Base-by-base conservation (phyloP, 2,113 vertebrate genomes). In the Cariama cristata region DNA sequence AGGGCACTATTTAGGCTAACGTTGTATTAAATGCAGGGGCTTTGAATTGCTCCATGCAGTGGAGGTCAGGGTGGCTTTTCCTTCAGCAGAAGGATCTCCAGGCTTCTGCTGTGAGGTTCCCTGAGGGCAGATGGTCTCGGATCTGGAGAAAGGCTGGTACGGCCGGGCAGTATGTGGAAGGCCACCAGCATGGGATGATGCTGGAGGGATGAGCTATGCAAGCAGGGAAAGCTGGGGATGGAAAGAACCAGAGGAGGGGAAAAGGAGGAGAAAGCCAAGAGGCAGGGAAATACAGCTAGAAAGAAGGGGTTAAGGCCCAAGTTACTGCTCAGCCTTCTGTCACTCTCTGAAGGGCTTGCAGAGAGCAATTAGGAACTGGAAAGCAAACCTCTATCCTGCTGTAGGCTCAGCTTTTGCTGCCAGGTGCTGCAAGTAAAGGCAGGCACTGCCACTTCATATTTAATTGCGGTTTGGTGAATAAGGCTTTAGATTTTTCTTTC, bases 121-220 rank as follows among this genome's bases (percentile, higher is more conserved):
- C 8, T 2, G 4, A 71, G 52, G 23, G 5, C 22, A 8, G 0
- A 0, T 26, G 44, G 5, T 55, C 12, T 23, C 24, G 14, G 55
- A 14, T 16, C 42, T 67, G n/a, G 47, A 49, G 53, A 59, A n/a
- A 23, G 40, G 9, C 58, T 56, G 49, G n/a, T 60, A 8, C 21
- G 82, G 12, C 26, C 50, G 1, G 0, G 14, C 11, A 19, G 8
- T 18, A 16, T 17, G 5, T 24, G 40, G n/a, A 28, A 45, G 30
- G 27, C 12, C 4, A 4, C 32, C 38, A 59, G 44, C 5, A 1
- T 0, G 0, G 15, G 20, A 30, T 9, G 55, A 17, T 27, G 27
- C 40, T 40, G 18, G 66, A 42, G 12, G 4, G 21, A 1, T 14
- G 17, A 80, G 9, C 14, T 62, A 50, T 27, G 24, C 6, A 45